These are phyloP conservation scores for Clusia tigrina DNA, from an alignment of 2,888 invertebrate species.

Conservation along the genomic window DNA sequence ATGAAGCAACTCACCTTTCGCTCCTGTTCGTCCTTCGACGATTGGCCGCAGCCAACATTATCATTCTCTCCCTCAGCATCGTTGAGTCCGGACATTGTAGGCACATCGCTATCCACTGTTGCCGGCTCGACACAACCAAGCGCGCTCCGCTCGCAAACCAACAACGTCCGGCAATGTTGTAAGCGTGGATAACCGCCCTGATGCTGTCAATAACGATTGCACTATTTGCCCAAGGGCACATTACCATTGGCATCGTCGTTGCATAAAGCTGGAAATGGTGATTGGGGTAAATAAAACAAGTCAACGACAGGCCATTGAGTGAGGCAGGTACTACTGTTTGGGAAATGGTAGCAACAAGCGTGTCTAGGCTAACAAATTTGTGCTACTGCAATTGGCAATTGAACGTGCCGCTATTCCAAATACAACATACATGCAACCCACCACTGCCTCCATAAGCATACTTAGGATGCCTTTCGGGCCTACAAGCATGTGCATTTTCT, in stretches of 20 bases:
- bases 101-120: constrained; percentile 87
- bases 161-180: constrained; percentile 88
- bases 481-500: constrained; percentile 88
- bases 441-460: too few relatives aligned
- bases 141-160: constrained; percentile 85
- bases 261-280: constrained; percentile 79
- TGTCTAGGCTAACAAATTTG: too few relatives aligned
- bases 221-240: constrained; percentile 89
- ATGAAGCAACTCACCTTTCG: constrained; percentile 43
- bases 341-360: too few relatives aligned
- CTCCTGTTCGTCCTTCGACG: constrained; percentile 49
- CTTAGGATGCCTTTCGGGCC: constrained; percentile 94
- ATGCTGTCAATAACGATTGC: constrained; percentile 94
- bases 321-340: background rate
- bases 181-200: constrained; percentile 92
- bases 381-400: too few relatives aligned
- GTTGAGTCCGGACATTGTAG: constrained; percentile 75
- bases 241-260: constrained; percentile 91
- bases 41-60: constrained; percentile 37
- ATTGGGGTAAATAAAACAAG: constrained; percentile 15
- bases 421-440: too few relatives aligned
- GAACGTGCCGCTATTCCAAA: too few relatives aligned
- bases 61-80: constrained; percentile 65
- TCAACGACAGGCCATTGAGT: too few relatives aligned
- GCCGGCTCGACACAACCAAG: constrained; percentile 87